These are phyloP conservation scores for Listronotus oregonensis DNA, from an alignment of 1,140 invertebrate genomes.

Conservation along the genomic window DNA sequence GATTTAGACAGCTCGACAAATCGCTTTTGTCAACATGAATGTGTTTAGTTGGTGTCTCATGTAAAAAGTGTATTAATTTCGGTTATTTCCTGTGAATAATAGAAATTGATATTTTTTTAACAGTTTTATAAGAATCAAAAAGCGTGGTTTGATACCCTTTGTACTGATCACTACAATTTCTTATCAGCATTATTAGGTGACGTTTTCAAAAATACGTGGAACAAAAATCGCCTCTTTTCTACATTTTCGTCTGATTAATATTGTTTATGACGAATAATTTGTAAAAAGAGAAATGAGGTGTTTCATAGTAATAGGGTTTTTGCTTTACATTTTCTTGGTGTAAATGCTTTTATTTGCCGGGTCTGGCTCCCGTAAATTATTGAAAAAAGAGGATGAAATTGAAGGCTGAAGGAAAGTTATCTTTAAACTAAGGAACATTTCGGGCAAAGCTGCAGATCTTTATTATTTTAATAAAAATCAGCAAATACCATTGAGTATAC, in stretches of 20 bases:
- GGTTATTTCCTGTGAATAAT: no score
- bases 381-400: slow-evolving; percentile 70
- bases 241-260: not conserved
- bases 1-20: not conserved
- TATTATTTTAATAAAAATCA: no score
- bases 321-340: slow-evolving; percentile 26
- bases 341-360: slow-evolving; percentile 85
- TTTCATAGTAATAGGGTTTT: slow-evolving; percentile 13
- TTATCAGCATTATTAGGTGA: not conserved
- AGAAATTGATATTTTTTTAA: no score
- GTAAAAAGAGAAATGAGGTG: not conserved
- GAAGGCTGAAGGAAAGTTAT: slow-evolving; percentile 77
- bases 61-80: not conserved
- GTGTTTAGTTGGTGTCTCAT: slow-evolving; percentile 8
- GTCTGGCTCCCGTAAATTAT: slow-evolving; percentile 93
- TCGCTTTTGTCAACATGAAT: not conserved
- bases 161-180: not conserved
- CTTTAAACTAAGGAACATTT: no score
- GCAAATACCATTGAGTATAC: no score
- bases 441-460: no score
- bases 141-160: no score
- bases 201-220: not conserved
- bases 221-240: not conserved
- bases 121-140: no score
- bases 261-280: not conserved